Evolutionary conservation across 2,797 vertebrate species (phyloP).

Genomic region (Muraenolepis orangiensis): DNA sequence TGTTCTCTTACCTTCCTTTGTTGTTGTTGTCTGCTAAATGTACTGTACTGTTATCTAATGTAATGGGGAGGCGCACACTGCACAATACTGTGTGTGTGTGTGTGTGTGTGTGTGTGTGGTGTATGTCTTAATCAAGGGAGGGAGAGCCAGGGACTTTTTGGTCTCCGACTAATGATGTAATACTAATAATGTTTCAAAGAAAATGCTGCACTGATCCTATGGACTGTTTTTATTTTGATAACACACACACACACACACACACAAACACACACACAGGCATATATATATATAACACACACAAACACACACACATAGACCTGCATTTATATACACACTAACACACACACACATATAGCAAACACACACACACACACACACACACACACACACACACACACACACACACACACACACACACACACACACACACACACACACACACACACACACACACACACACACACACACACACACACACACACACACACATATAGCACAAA

Average conservation of each 20-base stretch:
- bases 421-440: slow-evolving; percentile 32
- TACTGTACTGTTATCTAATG: too few species aligned
- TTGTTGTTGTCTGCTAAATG: too few species aligned
- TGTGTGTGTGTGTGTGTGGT: slow-evolving; percentile 32
- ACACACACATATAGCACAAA: too few species aligned
- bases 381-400: slow-evolving; percentile 1
- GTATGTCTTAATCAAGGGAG: slow-evolving; percentile 62
- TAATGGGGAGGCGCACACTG: too few species aligned
- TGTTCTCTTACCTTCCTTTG: too few species aligned
- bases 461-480: slow-evolving; percentile 11
- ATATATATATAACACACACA: slow-evolving; percentile 7
- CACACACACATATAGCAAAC: slow-evolving; percentile 29
- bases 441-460: slow-evolving; percentile 28
- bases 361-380: not conserved
- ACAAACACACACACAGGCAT: slow-evolving; percentile 6
- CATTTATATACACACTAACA: slow-evolving; percentile 29
- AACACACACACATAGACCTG: too few species aligned
- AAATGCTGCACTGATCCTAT: slow-evolving; percentile 28
- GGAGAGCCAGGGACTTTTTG: slow-evolving; percentile 49
- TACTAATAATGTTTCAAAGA: slow-evolving; percentile 72
- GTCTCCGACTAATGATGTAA: slow-evolving; percentile 64
- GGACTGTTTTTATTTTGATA: not conserved
- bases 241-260: not conserved
- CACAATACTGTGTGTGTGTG: too few species aligned
- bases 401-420: too few species aligned